These are phyloP conservation scores for Nephrotoma guestfalica DNA, from an alignment of 2,888 invertebrate genomes.

Conservation along the genomic window DNA sequence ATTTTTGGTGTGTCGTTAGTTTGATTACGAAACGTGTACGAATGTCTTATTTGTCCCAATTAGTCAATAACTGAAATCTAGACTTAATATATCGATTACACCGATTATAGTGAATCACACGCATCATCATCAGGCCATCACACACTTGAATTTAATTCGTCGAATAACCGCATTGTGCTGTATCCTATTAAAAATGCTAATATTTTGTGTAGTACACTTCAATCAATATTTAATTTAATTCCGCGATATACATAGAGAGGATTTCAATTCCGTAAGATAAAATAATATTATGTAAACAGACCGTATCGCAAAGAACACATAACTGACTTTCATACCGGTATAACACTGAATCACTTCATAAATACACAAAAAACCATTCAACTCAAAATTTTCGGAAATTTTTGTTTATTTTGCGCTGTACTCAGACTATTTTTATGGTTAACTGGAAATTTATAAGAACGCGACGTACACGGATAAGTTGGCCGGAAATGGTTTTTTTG, in stretches of 20 bases:
- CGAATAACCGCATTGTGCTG: not conserved
- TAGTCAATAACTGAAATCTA: not conserved
- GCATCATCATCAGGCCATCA: not conserved
- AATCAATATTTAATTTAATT: not conserved
- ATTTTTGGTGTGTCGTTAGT: not conserved
- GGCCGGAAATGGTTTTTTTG: not conserved
- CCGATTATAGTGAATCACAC: not conserved
- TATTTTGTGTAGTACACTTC: not conserved
- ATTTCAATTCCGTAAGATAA: not conserved
- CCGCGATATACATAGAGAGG: not conserved
- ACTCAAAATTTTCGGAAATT: not conserved
- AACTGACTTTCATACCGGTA: not conserved
- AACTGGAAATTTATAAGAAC: not conserved
- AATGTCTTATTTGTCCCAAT: not conserved
- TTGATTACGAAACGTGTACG: not conserved
- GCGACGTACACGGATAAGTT: not conserved
- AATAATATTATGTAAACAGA: not conserved
- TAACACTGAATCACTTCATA: not conserved
- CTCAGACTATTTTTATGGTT: not conserved
- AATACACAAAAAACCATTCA: not conserved
- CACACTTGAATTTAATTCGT: not conserved
- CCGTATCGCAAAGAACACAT: not conserved
- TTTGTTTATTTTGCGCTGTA: not conserved
- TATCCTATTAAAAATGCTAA: not conserved
- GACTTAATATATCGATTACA: not conserved